Percentiles rank a stretch among this genome's conserved stretches.
These are phyloP conservation scores for Turnix velox DNA, from an alignment of 2,113 vertebrate genomes.

Conservation along the genomic window DNA sequence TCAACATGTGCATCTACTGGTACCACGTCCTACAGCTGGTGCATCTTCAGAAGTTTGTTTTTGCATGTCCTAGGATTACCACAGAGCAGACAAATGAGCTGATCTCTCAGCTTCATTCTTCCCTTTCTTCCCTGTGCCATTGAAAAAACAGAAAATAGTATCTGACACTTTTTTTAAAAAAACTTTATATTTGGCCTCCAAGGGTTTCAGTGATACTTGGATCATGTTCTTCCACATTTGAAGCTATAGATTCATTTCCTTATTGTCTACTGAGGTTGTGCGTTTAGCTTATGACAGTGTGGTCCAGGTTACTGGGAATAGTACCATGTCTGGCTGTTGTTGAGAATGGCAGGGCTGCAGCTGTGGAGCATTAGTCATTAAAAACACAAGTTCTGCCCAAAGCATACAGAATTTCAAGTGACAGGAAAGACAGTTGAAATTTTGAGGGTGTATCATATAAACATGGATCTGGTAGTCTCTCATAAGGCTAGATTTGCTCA, in stretches of 20 bases:
- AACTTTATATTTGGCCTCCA: background rate
- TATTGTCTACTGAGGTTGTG: background rate
- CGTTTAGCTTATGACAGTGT: background rate
- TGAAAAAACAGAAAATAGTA: background rate
- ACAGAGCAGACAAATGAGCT: background rate
- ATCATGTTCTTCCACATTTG: background rate
- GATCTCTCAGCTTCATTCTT: rapidly evolving
- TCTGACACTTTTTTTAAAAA: background rate
- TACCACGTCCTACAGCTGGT: background rate
- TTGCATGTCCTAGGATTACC: background rate
- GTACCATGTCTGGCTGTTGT: background rate
- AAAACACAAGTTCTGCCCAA: background rate
- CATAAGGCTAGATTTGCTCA: background rate
- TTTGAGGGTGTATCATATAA: background rate
- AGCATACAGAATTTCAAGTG: background rate
- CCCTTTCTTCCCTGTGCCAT: background rate
- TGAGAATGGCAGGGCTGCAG: background rate
- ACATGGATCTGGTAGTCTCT: background rate
- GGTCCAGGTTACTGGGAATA: background rate
- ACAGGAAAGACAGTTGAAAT: background rate
- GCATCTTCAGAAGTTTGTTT: background rate
- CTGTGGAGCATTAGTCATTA: background rate
- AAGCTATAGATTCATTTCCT: background rate
- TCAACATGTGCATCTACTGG: rapidly evolving
- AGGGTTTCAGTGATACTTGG: background rate